These are phyloP conservation scores for Nothura maculosa DNA, from an alignment of 2,797 vertebrate genomes.

Conservation along the genomic window DNA sequence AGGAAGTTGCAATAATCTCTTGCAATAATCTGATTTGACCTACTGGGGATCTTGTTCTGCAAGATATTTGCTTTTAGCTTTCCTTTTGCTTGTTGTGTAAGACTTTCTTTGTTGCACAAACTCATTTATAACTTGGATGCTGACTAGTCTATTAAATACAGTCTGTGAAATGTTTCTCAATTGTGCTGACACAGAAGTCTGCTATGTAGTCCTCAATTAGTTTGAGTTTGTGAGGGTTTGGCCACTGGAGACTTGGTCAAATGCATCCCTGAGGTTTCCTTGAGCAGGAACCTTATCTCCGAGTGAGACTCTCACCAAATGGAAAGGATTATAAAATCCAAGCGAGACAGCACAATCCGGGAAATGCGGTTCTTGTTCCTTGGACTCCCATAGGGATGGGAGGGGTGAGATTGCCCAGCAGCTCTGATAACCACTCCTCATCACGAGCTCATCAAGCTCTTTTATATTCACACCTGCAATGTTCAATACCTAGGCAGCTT, in stretches of 20 bases:
- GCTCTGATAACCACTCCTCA: not conserved
- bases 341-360: not conserved
- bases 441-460: accelerated
- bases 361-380: not conserved
- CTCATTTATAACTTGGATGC: not conserved
- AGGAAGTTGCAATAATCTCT: not conserved
- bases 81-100: not conserved
- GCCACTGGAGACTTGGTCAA: not conserved
- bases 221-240: not conserved
- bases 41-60: not conserved
- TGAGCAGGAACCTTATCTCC: not conserved
- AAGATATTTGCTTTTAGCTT: not conserved
- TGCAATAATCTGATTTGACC: not conserved
- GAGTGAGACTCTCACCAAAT: not conserved
- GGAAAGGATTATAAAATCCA: not conserved
- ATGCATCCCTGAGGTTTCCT: not conserved
- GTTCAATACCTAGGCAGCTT: not conserved
- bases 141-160: not conserved
- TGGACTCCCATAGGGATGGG: not conserved
- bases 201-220: not conserved
- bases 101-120: not conserved
- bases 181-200: not conserved
- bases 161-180: no score
- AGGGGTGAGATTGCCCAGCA: not conserved
- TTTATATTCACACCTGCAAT: accelerated